Conservation (phyloP, 2,113 vertebrate species). For the Tamias sibiricus region DNA sequence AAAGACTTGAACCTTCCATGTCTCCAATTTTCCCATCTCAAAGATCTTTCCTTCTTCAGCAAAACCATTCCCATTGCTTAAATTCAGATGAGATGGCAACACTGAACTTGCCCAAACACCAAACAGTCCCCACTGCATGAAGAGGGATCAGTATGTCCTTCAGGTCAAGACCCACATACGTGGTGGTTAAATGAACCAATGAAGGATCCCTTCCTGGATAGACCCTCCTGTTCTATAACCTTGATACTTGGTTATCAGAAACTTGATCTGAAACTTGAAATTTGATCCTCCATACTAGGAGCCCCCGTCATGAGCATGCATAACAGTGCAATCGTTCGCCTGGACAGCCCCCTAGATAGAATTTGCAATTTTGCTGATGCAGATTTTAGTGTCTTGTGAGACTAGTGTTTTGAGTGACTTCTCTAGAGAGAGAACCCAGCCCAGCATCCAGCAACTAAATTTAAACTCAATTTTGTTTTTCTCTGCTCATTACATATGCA, state of each 20-base stretch:
- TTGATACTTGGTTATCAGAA: too few relatives aligned
- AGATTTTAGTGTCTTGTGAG: background rate
- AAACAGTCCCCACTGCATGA: background rate
- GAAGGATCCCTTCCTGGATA: background rate
- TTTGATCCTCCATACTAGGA: background rate
- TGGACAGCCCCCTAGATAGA: accelerated
- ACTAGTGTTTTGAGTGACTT: background rate
- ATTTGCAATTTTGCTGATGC: background rate
- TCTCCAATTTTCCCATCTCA: background rate
- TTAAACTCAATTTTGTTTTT: background rate
- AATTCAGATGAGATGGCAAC: background rate
- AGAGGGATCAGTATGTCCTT: background rate
- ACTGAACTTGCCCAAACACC: background rate
- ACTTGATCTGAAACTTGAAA: too few relatives aligned
- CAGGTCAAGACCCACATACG: background rate
- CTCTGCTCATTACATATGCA: background rate
- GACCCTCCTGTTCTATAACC: too few relatives aligned
- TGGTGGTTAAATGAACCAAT: background rate
- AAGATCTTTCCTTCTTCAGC: background rate
- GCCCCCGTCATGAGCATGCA: background rate
- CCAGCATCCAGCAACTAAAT: background rate
- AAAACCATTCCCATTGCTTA: background rate
- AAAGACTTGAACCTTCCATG: background rate
- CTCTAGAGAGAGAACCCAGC: background rate
- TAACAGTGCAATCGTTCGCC: accelerated